Conservation (phyloP, 1,140 invertebrate genomes). For the Pachypsylla venusta region DNA sequence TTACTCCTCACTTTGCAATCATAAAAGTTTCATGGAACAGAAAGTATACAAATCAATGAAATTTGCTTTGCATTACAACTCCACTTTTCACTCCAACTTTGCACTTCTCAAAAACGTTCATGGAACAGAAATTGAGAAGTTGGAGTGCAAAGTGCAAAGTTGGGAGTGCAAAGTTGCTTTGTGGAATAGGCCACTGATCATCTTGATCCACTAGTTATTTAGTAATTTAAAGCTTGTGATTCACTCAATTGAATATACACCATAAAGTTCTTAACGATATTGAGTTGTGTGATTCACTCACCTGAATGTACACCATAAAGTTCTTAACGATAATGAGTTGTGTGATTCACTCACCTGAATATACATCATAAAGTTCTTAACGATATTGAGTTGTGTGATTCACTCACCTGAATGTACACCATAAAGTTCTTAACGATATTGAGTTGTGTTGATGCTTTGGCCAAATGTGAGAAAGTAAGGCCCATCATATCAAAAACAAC, state of each 20-base stretch:
- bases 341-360: slow-evolving; percentile 38
- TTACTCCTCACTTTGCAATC: no score
- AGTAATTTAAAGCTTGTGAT: no score
- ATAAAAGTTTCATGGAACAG: no score
- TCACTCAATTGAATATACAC: slow-evolving; percentile 44
- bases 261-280: slow-evolving; percentile 42
- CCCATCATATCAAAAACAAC: slow-evolving; percentile 51
- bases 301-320: slow-evolving; percentile 50
- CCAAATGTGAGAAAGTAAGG: slow-evolving; percentile 41
- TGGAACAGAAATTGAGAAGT: no score
- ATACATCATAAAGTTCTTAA: slow-evolving; percentile 44
- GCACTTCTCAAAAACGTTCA: no score
- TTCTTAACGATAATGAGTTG: slow-evolving; percentile 39
- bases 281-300: slow-evolving; percentile 33
- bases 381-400: slow-evolving; percentile 34
- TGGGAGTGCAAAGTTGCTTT: no score
- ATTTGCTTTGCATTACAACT: no score
- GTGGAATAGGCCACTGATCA: no score
- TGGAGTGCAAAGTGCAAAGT: no score
- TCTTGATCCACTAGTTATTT: no score
- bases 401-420: slow-evolving; percentile 44
- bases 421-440: slow-evolving; percentile 42
- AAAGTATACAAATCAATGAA: no score
- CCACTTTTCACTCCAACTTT: no score
- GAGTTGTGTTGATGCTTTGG: slow-evolving; percentile 35